Evolutionary conservation across 2,888 invertebrate genomes (phyloP), one percentile per base, ranked within the genome.

Genomic region (Andrena trimmerana): DNA sequence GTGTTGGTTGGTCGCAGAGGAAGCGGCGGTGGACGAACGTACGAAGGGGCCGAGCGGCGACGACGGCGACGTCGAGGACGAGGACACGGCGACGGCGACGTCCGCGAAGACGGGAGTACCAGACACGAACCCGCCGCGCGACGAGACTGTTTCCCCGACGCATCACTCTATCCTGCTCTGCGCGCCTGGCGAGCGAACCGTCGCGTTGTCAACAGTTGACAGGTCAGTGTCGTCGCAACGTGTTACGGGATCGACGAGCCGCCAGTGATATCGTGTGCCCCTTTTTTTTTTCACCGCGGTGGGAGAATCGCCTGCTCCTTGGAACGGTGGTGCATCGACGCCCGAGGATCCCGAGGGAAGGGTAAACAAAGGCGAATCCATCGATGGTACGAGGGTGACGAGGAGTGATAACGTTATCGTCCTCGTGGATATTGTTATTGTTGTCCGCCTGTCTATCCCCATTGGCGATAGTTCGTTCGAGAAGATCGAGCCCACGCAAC

Each of bases 1-100:
- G 87, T 89, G 91, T 90, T 90, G 90, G 90, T 89, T 90, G 88
- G 88, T 79, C 78, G 87, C 82, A 59, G 84, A 82, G 78, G 63
- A 79, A 75, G 72, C 74, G 86, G 87, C 83, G 89, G 86, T 88
- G 88, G 88, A 85, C 71, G 79, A 68, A 77, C 85, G 88, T 59
- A 57, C 57, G 57, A 57, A 57, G 57, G 57, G 57, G 57, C 24
- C 57, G 69, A 70, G 62, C 57, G 59, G 52, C 52, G 74, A 78
- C 77, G 59, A 73, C 63, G 63, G 70, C 66, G 71, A 71, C 71
- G 72, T 63, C 33, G 72, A 74, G 68, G 68, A 50, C 52, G 66
- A 71, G 70, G 71, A 59, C 75, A 75, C 81, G 24, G 57, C 67
- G 65, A 75, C 88, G 82, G 66, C 86, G 75, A 88, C 82, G 82